Base-by-base conservation (phyloP, 2,888 invertebrate genomes). In the Torymus aiolomorphi region DNA sequence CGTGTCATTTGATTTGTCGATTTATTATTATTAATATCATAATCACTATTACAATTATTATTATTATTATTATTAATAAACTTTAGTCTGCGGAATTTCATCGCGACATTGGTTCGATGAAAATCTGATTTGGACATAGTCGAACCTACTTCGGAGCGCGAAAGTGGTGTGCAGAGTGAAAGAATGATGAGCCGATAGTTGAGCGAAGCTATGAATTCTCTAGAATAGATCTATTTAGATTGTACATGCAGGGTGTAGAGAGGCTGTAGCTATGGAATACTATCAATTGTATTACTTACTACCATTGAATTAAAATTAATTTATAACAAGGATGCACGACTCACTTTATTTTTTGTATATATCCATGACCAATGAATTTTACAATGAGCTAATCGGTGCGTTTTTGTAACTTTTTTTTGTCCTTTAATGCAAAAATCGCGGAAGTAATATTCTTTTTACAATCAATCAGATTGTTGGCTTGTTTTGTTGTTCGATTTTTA, bases 241-340 rank as follows among this genome's bases (percentile, higher is more conserved):
- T 85, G 83, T 86, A 82, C 83, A 84, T 84, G 83, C 84, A 84
- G 82, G 83, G 74, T 84, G 82, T 85, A 84, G 83, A 85, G 83
- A 87, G 81, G 83, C 84, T 86, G 83, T 87, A 86, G 83, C 77
- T 85, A 76, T 82, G 81, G 83, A 82, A 78, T 84, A 86, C 75
- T 83, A 83, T 85, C 76, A 76, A 84, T 83, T 85, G 84, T 85
- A 84, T 85, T 83, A 83, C 79, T 83, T 83, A 83, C 74, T 84
- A 83, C 76, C 78, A 83, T 83, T 82, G 74, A 84, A 83, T 84
- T 84, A 83, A 81, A 82, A 81, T 73, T 78, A 80, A 82, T 83
- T 81, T 75, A 75, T 52, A 57, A 63, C 62, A 69, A 78, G 18
- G 31, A 54, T 4, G 12, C 1, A 24, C 3, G 3, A 24, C 3